Evolutionary conservation across 2,113 vertebrate species (phyloP).

Genomic region (Saimiri boliviensis): DNA sequence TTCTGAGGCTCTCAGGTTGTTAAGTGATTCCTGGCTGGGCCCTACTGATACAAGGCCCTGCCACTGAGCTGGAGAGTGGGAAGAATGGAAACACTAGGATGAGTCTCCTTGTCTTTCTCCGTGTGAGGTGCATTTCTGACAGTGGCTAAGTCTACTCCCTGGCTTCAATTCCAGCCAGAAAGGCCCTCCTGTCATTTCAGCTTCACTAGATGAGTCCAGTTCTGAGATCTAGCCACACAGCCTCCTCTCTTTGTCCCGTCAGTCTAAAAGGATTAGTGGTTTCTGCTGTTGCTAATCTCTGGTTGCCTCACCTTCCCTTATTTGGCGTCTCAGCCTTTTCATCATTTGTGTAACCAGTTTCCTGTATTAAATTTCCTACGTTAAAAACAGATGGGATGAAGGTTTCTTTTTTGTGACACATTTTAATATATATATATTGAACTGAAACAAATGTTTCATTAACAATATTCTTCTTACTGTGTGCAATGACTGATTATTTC

Average conservation of each 20-base stretch:
- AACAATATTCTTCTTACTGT: background rate
- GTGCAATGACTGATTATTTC: background rate
- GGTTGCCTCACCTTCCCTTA: background rate
- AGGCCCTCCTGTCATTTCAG: background rate
- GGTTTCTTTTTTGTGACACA: background rate
- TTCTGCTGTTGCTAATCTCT: background rate
- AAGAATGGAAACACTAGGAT: background rate
- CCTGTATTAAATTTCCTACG: conserved; percentile 6
- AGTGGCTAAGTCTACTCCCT: background rate
- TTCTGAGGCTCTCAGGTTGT: background rate
- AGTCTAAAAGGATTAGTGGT: background rate
- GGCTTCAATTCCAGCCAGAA: background rate
- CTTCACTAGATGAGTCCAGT: background rate
- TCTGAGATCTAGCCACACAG: background rate
- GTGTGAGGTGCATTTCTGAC: background rate
- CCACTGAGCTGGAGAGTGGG: background rate
- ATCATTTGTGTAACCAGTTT: conserved; percentile 7
- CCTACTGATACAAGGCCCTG: background rate
- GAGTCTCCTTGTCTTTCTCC: background rate
- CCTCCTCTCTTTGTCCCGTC: background rate
- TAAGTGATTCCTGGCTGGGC: background rate
- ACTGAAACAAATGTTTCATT: conserved; percentile 12
- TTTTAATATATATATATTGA: background rate
- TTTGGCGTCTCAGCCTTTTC: background rate
- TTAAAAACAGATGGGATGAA: conserved; percentile 10